These are phyloP conservation scores for Thumatha senex DNA, from an alignment of 2,888 invertebrate genomes.

Conservation along the genomic window DNA sequence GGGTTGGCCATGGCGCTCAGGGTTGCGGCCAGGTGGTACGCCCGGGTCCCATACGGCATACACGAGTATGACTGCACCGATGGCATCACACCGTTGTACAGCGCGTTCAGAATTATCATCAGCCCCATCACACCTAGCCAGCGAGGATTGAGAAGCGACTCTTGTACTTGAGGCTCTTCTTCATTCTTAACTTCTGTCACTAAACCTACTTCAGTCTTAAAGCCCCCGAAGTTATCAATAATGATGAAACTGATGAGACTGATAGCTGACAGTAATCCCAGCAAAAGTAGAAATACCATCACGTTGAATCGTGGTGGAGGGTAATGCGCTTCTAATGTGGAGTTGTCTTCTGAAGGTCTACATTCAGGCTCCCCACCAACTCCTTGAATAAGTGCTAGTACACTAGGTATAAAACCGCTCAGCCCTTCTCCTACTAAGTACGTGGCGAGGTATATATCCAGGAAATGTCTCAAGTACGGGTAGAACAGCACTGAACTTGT, in stretches of 20 bases:
- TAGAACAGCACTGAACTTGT: conserved; percentile 94
- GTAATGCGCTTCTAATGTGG: conserved; percentile 52
- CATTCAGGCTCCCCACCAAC: conserved; percentile 86
- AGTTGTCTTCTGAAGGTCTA: conserved; percentile 57
- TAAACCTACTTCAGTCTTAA: conserved; percentile 60
- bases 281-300: conserved; percentile 84
- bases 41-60: conserved; percentile 89
- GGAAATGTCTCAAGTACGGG: conserved; percentile 91
- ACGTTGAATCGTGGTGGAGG: conserved; percentile 83
- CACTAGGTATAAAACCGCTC: conserved; percentile 91
- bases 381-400: conserved; percentile 91
- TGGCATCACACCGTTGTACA: conserved; percentile 90
- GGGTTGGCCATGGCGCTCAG: conserved; percentile 93
- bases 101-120: conserved; percentile 84
- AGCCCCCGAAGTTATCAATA: conserved; percentile 69
- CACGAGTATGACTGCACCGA: conserved; percentile 92
- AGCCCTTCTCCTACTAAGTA: conserved; percentile 93
- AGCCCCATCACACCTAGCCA: conserved; percentile 65
- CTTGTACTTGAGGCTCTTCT: conserved; percentile 84
- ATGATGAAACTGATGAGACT: conserved; percentile 86
- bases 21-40: conserved; percentile 91
- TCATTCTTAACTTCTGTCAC: conserved; percentile 79
- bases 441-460: conserved; percentile 89
- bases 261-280: conserved; percentile 85
- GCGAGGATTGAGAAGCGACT: conserved; percentile 59